These are phyloP conservation scores for Tipula lateralis DNA, from an alignment of 2,888 invertebrate species.

Conservation along the genomic window DNA sequence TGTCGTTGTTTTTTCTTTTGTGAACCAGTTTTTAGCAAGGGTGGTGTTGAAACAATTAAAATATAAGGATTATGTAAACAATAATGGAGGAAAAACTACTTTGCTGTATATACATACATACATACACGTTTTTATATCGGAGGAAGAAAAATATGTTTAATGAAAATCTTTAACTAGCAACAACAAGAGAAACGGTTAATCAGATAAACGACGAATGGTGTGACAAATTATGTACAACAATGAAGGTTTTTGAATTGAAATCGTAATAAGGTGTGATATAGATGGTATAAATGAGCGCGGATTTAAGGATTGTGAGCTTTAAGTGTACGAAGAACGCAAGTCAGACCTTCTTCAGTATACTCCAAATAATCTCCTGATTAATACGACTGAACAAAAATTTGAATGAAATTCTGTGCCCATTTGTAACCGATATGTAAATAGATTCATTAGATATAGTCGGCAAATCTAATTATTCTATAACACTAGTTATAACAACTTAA, in stretches of 20 bases:
- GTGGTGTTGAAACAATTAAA: background rate
- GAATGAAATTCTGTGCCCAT: too few relatives aligned
- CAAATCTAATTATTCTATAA: too few relatives aligned
- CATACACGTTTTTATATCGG: background rate
- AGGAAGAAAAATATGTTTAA: background rate
- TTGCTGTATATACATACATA: background rate
- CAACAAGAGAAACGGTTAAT: background rate
- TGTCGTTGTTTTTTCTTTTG: background rate
- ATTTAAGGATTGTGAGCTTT: too few relatives aligned
- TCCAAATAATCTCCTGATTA: too few relatives aligned
- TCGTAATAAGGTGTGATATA: background rate
- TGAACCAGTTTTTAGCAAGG: background rate
- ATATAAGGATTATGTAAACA: conserved; percentile 9
- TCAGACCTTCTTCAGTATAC: too few relatives aligned
- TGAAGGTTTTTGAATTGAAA: background rate
- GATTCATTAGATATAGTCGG: too few relatives aligned
- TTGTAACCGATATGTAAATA: too few relatives aligned
- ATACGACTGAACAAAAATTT: too few relatives aligned
- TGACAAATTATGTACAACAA: conserved; percentile 20
- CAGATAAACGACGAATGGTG: conserved; percentile 1
- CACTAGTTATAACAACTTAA: too few relatives aligned
- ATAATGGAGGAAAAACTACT: conserved; percentile 6
- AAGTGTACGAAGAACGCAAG: too few relatives aligned
- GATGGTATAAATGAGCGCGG: background rate
- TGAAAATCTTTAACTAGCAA: background rate